Base-by-base conservation (phyloP, 2,797 vertebrate species). In the Enteromius thamalakanensis region DNA sequence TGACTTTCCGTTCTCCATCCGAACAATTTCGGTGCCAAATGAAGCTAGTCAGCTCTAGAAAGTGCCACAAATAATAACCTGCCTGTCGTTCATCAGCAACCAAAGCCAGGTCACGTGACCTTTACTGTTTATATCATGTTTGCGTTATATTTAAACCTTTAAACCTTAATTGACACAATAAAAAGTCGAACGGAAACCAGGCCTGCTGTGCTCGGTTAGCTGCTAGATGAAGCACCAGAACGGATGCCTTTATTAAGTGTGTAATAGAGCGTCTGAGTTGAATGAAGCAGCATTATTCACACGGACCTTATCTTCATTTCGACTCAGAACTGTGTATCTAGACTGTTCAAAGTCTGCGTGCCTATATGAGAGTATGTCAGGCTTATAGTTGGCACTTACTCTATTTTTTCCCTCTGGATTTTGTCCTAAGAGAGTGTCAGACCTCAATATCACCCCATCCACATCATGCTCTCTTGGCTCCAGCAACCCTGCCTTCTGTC, bases 401-500 rank as follows among this genome's bases (percentile, higher is more conserved):
- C 32, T 51, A n/a, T 53, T 71, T 62, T 71, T 71, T 64, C 65
- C 21, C 29, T 83, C 75, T 70, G 75, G 29, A 69, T 78, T 34
- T 69, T 23, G 47, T 42, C 51, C 37, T 58, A 60, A 60, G 51
- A 76, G 64, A 49, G 74, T 60, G 81, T 79, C 76, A 76, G 81
- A 76, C 62, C 64, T 83, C 71, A 79, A 26, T 60, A 76, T 83
- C 77, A 80, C 49, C 42, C n/a, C 70, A 32, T 86, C 23, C 80
- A 60, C 47, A 58, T 62, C 29, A 17, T 49, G 19, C n/a, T 51
- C 15, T 86, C 55, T 40, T 40, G 55, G 47, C 78, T 91, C 89
- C 92, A 91, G 93, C 92, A 82, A 51, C 68, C 84, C 79, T 79
- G 79, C 78, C 72, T 85, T 82, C 92, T 93, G 92, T 92, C 92